phyloP scores from a whole-genome alignment of 1,140 invertebrate genomes.

The Pemphigus obesinymphae region DNA sequence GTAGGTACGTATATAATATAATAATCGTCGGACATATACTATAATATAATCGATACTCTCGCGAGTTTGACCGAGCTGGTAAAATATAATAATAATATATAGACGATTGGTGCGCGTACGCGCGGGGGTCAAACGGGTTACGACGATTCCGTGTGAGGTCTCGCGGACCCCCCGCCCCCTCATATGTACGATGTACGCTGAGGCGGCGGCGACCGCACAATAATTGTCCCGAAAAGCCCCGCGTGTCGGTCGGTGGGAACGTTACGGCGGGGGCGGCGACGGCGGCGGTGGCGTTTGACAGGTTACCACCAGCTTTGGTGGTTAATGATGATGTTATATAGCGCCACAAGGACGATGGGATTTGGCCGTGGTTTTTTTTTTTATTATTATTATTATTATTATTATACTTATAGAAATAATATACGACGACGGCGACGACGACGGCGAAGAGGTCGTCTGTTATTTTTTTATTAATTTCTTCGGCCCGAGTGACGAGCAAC shows the following conservation, averaged over 20 bases:
- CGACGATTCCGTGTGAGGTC: slow-evolving; percentile 31
- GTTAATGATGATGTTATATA: slow-evolving; percentile 40
- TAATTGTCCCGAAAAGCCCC: slow-evolving; percentile 1
- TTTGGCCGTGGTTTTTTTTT: not conserved
- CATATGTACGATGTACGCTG: not conserved
- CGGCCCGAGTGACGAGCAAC: not conserved
- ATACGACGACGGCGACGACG: not conserved
- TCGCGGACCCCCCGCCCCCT: not conserved
- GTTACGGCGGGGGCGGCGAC: not conserved
- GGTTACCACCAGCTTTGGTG: slow-evolving; percentile 31
- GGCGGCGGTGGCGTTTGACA: slow-evolving; percentile 27
- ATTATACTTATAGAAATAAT: no score
- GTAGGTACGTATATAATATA: slow-evolving; percentile 18
- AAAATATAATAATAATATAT: not conserved
- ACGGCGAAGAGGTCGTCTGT: not conserved
- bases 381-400: no score
- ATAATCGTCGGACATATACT: not conserved
- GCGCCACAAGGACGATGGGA: slow-evolving; percentile 38
- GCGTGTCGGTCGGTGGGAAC: not conserved
- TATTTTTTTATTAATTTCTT: slow-evolving; percentile 23
- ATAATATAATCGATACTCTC: slow-evolving; percentile 7
- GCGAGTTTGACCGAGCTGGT: not conserved
- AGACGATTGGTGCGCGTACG: not conserved
- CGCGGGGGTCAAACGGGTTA: slow-evolving; percentile 36
- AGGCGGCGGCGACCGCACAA: not conserved